A percentile compares a stretch with the other conserved stretches of the same genome.
phyloP scores from a whole-genome alignment of 2,113 vertebrate genomes.

The Collichthys lucidus region DNA sequence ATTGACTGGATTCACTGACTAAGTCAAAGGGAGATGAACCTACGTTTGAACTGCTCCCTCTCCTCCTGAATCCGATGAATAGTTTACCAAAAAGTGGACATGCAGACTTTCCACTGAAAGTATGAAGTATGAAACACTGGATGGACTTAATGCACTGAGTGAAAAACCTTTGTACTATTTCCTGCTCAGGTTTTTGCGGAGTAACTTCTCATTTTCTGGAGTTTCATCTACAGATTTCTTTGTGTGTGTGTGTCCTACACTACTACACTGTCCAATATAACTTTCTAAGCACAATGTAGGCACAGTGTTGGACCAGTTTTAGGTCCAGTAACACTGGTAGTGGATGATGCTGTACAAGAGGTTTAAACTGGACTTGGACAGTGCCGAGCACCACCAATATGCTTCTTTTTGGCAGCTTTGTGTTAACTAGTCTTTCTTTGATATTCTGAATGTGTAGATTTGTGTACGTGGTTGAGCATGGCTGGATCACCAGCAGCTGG shows the following conservation, averaged over 20 bases:
- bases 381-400: not conserved
- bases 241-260: not conserved
- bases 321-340: not conserved
- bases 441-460: not conserved
- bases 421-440: not conserved
- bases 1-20: not conserved
- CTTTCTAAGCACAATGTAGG: not conserved
- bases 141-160: not conserved
- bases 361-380: not conserved
- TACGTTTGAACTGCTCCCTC: not conserved
- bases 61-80: not conserved
- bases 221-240: not conserved
- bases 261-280: not conserved
- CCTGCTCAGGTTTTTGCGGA: not conserved
- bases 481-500: not conserved
- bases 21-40: not conserved
- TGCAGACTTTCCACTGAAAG: not conserved
- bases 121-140: conserved; percentile 16
- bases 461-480: not conserved
- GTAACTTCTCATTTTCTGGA: too few species aligned
- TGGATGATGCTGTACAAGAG: not conserved
- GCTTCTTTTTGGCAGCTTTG: conserved; percentile 18
- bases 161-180: too few species aligned
- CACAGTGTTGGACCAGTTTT: not conserved
- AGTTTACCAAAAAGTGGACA: not conserved